Percentiles rank a stretch among this genome's conserved stretches.
Conservation (phyloP, 2,113 vertebrate species). For the Neomonachus schauinslandi region DNA sequence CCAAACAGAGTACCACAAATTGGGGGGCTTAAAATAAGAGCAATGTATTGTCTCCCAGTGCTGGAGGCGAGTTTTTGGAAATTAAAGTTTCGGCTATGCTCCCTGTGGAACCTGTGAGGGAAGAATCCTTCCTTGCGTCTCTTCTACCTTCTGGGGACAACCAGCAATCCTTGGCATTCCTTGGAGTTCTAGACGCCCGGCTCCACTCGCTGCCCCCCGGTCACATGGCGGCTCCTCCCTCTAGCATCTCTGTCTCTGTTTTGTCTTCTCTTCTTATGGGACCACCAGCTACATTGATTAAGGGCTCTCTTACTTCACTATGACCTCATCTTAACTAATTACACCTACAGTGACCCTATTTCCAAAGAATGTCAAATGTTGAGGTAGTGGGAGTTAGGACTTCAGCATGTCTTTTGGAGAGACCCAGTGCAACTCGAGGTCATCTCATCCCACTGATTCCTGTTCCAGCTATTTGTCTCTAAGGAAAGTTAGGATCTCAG, state of each 20-base stretch:
- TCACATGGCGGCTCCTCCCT: fast-evolving
- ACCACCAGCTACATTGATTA: background rate
- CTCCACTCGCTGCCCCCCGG: background rate
- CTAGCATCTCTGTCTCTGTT: background rate
- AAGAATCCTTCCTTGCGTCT: background rate
- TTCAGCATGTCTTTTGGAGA: background rate
- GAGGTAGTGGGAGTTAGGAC: background rate
- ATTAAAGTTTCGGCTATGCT: fast-evolving
- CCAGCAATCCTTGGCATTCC: background rate
- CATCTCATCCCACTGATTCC: background rate
- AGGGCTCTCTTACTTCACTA: background rate
- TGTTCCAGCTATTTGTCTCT: background rate
- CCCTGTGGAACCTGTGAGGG: background rate
- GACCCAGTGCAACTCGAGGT: background rate
- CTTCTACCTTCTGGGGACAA: background rate
- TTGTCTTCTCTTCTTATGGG: background rate
- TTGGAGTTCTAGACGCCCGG: background rate
- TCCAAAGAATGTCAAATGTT: background rate
- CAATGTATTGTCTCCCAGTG: background rate
- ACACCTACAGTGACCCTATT: background rate
- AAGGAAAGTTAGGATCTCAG: background rate
- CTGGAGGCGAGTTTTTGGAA: background rate
- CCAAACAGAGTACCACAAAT: background rate
- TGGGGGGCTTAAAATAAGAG: background rate
- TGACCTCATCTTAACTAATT: background rate